Evolutionary conservation across 2,888 invertebrate genomes (phyloP).

Genomic region (Epinotia nisella): DNA sequence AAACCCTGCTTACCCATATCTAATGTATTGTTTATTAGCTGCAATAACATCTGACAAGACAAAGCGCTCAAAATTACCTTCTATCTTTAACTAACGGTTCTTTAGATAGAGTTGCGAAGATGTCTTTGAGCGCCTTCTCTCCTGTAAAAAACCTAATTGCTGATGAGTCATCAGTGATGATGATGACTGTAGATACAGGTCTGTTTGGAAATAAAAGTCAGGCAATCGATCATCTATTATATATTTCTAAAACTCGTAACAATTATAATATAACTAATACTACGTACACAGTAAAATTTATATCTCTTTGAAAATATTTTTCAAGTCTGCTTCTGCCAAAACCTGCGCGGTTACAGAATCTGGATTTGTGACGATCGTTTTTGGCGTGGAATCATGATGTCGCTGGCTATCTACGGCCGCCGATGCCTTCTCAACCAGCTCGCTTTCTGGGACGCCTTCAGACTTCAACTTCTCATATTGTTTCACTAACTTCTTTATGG

Average conservation of each 20-base stretch:
- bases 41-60: too few species aligned
- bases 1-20: too few species aligned
- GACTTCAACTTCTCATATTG: conserved; percentile 85
- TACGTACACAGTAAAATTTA: background rate
- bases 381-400: conserved; percentile 54
- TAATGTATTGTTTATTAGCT: too few species aligned
- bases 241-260: conserved; percentile 19
- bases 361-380: conserved; percentile 55
- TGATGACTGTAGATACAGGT: too few species aligned
- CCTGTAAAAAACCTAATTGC: too few species aligned
- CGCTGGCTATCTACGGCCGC: conserved; percentile 61
- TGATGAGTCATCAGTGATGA: too few species aligned
- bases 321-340: conserved; percentile 62
- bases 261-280: background rate
- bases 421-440: conserved; percentile 73
- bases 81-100: too few species aligned
- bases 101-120: too few species aligned
- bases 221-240: background rate
- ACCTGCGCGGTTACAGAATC: conserved; percentile 68
- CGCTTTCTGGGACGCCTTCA: conserved; percentile 82
- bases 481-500: conserved; percentile 86
- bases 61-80: too few species aligned
- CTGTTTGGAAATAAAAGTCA: background rate
- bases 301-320: conserved; percentile 67
- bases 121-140: too few species aligned